Evolutionary conservation across 2,888 invertebrate genomes (phyloP), one percentile per base, ranked within the genome.

Genomic region (Netelia melanura): DNA sequence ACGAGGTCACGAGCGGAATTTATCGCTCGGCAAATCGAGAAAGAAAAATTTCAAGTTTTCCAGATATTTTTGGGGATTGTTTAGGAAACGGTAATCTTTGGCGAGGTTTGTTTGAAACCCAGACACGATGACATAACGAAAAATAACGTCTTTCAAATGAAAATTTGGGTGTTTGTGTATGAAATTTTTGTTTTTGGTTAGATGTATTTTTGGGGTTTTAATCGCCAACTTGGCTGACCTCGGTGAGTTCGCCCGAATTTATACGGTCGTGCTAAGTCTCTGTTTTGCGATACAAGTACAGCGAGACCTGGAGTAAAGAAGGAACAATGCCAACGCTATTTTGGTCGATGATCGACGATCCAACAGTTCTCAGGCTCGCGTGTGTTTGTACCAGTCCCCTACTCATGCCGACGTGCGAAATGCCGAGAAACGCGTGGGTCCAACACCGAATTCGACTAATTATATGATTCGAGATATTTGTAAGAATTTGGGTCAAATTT

Each of bases 281-380:
- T 48, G 48, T 48, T 48, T 14, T 21, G 17, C 21, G 56, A 56
- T 56, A 17, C 56, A 17, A 56, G 5, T 56, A 65, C 61, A 30
- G 30, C 64, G 75, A 44, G 77, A 62, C 87, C 89, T 90, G 90
- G 89, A 90, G 88, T 88, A 91, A 91, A 92, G 89, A 56, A 91
- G 91, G 91, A 93, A 92, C 93, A 93, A 93, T 93, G 92, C 92
- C 93, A 92, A 89, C 86, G 91, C 87, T 92, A 92, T 93, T 92
- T 92, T 87, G 81, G 92, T 91, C 91, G 91, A 88, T 93, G 92
- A 92, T 92, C 90, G 91, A 91, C 64, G 38, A 75, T 48, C 64
- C 43, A 56, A 67, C 58, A 43, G 38, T 43, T 56, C 3, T 58
- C 23, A 56, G 11, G 58, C 43, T 72, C 72, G 68, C 88, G 89